Evolutionary conservation across 2,888 invertebrate genomes (phyloP).

Genomic region (Cabera pusaria): DNA sequence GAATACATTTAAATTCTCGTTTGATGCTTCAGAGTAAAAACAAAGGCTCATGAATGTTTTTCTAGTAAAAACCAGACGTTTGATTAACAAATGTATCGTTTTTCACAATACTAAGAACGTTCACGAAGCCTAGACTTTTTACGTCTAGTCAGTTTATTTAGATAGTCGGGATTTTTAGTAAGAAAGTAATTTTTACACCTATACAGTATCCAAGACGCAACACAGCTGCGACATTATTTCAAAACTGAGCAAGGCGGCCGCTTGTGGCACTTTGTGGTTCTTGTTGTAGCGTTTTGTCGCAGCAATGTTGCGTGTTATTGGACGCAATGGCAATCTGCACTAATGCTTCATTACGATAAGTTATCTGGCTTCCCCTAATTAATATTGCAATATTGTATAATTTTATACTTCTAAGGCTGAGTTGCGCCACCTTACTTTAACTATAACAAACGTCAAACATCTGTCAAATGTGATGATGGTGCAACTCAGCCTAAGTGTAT

Average conservation of each 20-base stretch:
- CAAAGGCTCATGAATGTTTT: conserved; percentile 37
- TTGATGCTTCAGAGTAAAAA: conserved; percentile 61
- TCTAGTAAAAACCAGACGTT: conserved; percentile 10
- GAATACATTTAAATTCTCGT: conserved; percentile 44
- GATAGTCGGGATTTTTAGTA: conserved; percentile 53
- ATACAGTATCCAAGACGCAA: neutral
- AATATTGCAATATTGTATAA: conserved; percentile 27
- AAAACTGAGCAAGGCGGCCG: too few relatives aligned
- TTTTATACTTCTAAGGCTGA: too few relatives aligned
- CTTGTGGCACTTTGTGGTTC: too few relatives aligned
- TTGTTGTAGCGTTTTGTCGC: too few relatives aligned
- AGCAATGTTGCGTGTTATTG: neutral
- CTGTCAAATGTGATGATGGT: too few relatives aligned
- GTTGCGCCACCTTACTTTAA: too few relatives aligned
- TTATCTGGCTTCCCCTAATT: conserved; percentile 50
- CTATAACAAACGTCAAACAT: too few relatives aligned
- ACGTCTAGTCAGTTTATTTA: conserved; percentile 77
- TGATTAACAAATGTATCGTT: conserved; percentile 8
- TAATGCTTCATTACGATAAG: conserved; percentile 8
- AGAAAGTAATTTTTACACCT: conserved; percentile 18
- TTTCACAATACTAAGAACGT: conserved; percentile 10
- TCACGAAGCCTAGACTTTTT: conserved; percentile 53
- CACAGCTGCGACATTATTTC: conserved; percentile 23
- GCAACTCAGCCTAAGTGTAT: too few relatives aligned
- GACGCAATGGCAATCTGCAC: neutral